Evolutionary conservation across 2,113 vertebrate genomes (phyloP), one percentile per base, ranked within the genome.

Genomic region (Elgaria multicarinata): DNA sequence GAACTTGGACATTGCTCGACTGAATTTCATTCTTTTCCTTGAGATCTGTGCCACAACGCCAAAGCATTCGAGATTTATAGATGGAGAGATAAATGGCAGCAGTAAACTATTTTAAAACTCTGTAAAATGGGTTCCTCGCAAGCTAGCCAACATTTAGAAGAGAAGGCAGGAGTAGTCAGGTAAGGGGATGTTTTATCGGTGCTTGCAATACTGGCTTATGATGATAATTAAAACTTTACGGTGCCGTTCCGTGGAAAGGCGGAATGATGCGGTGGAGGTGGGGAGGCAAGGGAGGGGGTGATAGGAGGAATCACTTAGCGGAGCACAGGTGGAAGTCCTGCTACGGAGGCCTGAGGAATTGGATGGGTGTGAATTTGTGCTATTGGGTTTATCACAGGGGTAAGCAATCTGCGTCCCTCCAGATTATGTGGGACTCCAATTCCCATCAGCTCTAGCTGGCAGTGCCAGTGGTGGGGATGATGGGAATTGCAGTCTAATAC

Each of bases 111-210:
- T 88, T 58, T 72, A 88, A 82, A 64, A 75, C 80, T 76, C 42
- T 64, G 79, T 89, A 89, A 89, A 89, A 83, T 75, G 84, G 84
- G 84, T 20, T 75, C 33, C 46, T 71, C 53, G 58, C 36, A 18
- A 75, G 71, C 71, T 18, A 9, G n/a, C 67, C 8, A 86, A 24
- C 50, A 36, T n/a, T 53, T 36, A 33, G 46, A 74, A 20, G 46
- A 39, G 46, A 39, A 74, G 46, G 42, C 28, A 2, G 50, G 2
- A 1, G 13, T 26, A 3, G 50, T 36, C 7, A 14, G n/a, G 24
- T 28, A 31, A n/a, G 26, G 50, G 36, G 16, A 39, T 74, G 20
- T 75, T 86, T 75, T 86, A 86, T 28, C 28, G 71, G 42, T 2
- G 71, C 71, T 58, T 42, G 50, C 84, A 75, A 26, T 39, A 14